These are phyloP conservation scores for Lasioglossum lativentre DNA, from an alignment of 2,888 invertebrate genomes.

Conservation along the genomic window DNA sequence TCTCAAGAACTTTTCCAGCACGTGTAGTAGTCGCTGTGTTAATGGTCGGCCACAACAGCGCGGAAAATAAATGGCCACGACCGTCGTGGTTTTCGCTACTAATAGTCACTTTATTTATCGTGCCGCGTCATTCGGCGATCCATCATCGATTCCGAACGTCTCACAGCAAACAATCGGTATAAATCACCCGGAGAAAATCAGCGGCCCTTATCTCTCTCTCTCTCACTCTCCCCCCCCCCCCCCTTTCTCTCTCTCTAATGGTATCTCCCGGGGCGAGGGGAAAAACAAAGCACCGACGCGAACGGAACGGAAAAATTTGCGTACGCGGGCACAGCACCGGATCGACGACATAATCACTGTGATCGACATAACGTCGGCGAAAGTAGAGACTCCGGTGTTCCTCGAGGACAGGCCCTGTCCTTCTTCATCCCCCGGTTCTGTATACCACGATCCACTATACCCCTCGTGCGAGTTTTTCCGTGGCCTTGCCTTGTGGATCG, in stretches of 20 bases:
- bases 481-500: constrained; percentile 44
- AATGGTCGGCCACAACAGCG: not conserved
- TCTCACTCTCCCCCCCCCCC: constrained; percentile 32
- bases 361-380: constrained; percentile 75
- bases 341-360: constrained; percentile 79
- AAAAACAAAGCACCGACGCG: constrained; percentile 49
- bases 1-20: not conserved
- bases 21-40: not conserved
- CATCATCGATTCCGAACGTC: constrained; percentile 2
- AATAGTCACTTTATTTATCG: constrained; percentile 12
- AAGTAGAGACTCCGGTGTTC: constrained; percentile 71
- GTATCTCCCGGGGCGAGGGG: constrained; percentile 23
- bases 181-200: constrained; percentile 35
- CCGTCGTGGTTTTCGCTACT: not conserved
- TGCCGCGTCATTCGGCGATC: constrained; percentile 10
- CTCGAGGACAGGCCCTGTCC: constrained; percentile 59
- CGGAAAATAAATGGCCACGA: not conserved
- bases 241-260: constrained; percentile 35
- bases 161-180: constrained; percentile 12
- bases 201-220: constrained; percentile 4
- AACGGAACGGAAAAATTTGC: constrained; percentile 47
- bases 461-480: constrained; percentile 39
- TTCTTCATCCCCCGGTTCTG: constrained; percentile 37
- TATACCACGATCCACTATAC: not conserved
- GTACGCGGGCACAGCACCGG: constrained; percentile 72